Percentiles rank a stretch among this genome's conserved stretches.
phyloP scores from a whole-genome alignment of 2,888 invertebrate genomes.

The Encarsia formosa region DNA sequence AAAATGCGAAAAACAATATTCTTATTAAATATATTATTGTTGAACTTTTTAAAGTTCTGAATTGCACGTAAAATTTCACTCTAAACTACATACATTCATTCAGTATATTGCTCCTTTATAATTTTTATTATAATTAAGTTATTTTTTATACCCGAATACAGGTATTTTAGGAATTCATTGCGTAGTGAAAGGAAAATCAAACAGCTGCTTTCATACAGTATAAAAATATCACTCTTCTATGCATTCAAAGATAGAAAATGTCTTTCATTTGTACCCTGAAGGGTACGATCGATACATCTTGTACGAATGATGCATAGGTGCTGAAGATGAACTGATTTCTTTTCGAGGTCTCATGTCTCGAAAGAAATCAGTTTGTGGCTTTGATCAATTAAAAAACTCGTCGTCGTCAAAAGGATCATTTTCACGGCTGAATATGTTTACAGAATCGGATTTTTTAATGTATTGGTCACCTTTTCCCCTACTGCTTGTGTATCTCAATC shows the following conservation, averaged over 20 bases:
- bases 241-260: slow-evolving; percentile 26
- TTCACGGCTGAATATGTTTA: slow-evolving; percentile 83
- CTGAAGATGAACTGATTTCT: slow-evolving; percentile 21
- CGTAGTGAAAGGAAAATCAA: slow-evolving; percentile 11
- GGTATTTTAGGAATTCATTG: slow-evolving; percentile 3
- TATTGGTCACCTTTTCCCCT: slow-evolving; percentile 57
- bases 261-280: slow-evolving; percentile 18
- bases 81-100: slow-evolving; percentile 23
- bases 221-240: slow-evolving; percentile 32
- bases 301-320: slow-evolving; percentile 17
- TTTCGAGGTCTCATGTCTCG: slow-evolving; percentile 14
- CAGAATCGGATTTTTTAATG: slow-evolving; percentile 83
- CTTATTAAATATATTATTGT: slow-evolving; percentile 13
- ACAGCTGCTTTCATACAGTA: slow-evolving; percentile 28
- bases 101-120: slow-evolving; percentile 20
- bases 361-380: slow-evolving; percentile 22
- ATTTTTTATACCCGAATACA: slow-evolving; percentile 6
- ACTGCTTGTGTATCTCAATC: slow-evolving; percentile 50
- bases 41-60: slow-evolving; percentile 20
- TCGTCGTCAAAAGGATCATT: slow-evolving; percentile 86
- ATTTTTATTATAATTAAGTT: slow-evolving; percentile 8
- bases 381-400: slow-evolving; percentile 68
- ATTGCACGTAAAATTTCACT: slow-evolving; percentile 22
- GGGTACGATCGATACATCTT: slow-evolving; percentile 20
- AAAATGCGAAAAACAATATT: slow-evolving; percentile 25